Conservation (phyloP, 2,113 vertebrate genomes). For the Epinephelus cyanopodus region DNA sequence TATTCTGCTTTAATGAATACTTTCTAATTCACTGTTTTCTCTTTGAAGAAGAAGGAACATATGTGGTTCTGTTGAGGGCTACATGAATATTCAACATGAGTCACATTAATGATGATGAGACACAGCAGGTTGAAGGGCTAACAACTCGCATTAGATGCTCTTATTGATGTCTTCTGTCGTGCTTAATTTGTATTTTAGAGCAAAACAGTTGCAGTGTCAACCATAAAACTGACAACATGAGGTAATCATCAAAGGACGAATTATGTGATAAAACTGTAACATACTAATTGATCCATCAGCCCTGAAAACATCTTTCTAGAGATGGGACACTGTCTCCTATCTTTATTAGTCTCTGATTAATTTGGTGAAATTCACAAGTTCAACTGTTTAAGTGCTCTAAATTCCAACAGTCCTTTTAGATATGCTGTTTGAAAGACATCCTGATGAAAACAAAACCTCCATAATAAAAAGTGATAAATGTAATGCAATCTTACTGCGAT, state of each 20-base stretch:
- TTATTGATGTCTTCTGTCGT: not conserved
- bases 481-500: too few relatives aligned
- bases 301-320: not conserved
- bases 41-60: not conserved
- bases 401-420: not conserved
- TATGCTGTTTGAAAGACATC: not conserved
- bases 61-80: not conserved
- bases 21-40: not conserved
- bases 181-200: not conserved
- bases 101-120: not conserved
- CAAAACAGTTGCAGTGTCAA: not conserved
- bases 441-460: not conserved
- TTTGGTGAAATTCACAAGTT: not conserved
- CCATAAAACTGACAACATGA: not conserved
- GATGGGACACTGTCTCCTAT: not conserved
- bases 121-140: not conserved
- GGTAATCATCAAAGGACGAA: not conserved
- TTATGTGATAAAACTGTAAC: not conserved
- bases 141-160: not conserved
- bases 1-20: not conserved
- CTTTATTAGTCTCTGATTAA: not conserved
- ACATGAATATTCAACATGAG: conserved; percentile 47
- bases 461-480: not conserved
- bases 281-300: not conserved
- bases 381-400: not conserved